A percentile compares a stretch with the other conserved stretches of the same genome.
Evolutionary conservation across 2,113 vertebrate genomes (phyloP).

Genomic region (Serinus canaria): DNA sequence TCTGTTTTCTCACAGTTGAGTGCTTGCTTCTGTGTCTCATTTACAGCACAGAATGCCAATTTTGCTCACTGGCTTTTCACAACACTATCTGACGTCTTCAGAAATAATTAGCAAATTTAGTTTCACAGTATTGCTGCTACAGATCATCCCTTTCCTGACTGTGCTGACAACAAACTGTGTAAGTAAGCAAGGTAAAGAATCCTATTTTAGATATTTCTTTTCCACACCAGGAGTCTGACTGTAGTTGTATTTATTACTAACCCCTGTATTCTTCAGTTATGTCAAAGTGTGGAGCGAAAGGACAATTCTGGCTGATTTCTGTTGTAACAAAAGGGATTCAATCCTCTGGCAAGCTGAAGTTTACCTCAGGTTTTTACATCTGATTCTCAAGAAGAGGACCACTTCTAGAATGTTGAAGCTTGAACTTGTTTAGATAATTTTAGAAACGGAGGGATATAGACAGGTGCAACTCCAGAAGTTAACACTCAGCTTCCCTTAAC

Average conservation of each 20-base stretch:
- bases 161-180: not conserved
- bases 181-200: not conserved
- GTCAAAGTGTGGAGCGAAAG: not conserved
- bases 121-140: not conserved
- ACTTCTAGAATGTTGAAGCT: not conserved
- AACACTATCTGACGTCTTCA: not conserved
- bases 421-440: not conserved
- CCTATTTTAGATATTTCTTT: not conserved
- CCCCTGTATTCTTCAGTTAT: not conserved
- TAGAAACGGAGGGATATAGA: not conserved
- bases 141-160: not conserved
- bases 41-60: not conserved
- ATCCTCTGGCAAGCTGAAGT: not conserved
- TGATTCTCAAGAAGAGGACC: not conserved
- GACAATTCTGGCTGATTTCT: not conserved
- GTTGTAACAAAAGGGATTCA: not conserved
- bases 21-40: not conserved
- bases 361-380: not conserved
- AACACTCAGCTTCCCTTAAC: not conserved
- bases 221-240: rapidly evolving
- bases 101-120: not conserved
- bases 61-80: not conserved
- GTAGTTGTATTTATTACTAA: not conserved
- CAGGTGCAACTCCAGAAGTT: not conserved
- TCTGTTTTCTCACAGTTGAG: not conserved